Conservation (phyloP, 2,797 vertebrate genomes). For the Gymnoscopelus braueri region DNA sequence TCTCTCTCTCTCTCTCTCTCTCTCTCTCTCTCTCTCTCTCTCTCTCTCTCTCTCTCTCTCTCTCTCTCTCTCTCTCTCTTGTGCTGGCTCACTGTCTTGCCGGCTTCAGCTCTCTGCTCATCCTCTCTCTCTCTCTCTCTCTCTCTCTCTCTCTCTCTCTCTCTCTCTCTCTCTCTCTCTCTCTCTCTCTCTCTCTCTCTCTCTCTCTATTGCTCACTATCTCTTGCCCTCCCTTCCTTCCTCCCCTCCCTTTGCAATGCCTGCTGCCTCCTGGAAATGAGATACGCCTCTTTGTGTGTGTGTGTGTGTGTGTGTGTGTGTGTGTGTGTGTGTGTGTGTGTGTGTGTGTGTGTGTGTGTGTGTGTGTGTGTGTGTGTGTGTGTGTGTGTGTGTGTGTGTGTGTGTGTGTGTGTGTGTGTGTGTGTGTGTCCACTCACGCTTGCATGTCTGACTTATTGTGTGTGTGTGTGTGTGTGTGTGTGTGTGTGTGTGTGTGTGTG, state of each 20-base stretch:
- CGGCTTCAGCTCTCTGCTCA: constrained; percentile 48
- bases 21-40: constrained; percentile 23
- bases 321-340: constrained; percentile 15
- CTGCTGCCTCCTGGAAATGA: constrained; percentile 79
- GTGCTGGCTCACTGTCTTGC: constrained; percentile 27
- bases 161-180: constrained; percentile 45
- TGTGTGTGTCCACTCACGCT: constrained; percentile 42
- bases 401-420: constrained; percentile 43
- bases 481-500: not conserved
- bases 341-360: constrained; percentile 14
- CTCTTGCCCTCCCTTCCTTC: constrained; percentile 43
- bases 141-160: constrained; percentile 32
- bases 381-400: constrained; percentile 50
- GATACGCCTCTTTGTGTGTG: constrained; percentile 66
- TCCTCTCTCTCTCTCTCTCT: constrained; percentile 33
- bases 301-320: constrained; percentile 4
- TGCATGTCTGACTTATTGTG: too few relatives aligned
- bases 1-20: constrained; percentile 29
- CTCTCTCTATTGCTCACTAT: constrained; percentile 55
- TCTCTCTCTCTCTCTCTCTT: constrained; percentile 27
- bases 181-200: constrained; percentile 45
- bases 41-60: constrained; percentile 27
- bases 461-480: too few relatives aligned
- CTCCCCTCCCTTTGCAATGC: constrained; percentile 73
- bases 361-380: not conserved